Evolutionary conservation across 2,888 invertebrate genomes (phyloP).

Genomic region (Lottia scabra): DNA sequence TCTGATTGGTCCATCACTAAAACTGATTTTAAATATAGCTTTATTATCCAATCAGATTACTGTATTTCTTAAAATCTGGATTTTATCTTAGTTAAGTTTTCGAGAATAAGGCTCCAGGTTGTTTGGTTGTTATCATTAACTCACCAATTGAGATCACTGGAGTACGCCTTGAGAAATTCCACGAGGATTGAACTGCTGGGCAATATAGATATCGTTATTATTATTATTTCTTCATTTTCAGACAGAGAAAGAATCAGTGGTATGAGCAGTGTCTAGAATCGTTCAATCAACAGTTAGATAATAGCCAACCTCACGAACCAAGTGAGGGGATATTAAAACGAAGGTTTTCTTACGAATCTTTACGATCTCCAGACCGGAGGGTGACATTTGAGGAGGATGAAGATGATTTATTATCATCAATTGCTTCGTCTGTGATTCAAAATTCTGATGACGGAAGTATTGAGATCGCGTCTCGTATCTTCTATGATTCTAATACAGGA

Average conservation of each 20-base stretch:
- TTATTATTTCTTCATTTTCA: conserved; percentile 9
- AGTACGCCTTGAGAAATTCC: no score
- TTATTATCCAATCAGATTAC: no score
- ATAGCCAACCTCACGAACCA: conserved; percentile 11
- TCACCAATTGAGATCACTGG: no score
- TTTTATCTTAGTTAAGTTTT: no score
- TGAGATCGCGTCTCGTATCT: not conserved
- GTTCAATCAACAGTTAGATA: not conserved
- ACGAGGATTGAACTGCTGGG: no score
- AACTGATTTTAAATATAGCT: no score
- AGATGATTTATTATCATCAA: not conserved
- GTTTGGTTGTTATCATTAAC: no score
- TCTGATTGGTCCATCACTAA: no score
- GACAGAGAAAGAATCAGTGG: conserved; percentile 30
- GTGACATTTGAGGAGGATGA: conserved; percentile 32
- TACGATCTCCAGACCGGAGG: conserved; percentile 34
- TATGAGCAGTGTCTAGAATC: not conserved
- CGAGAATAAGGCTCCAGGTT: no score
- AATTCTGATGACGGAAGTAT: not conserved
- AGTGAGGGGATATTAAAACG: conserved; percentile 44
- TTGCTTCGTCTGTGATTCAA: not conserved
- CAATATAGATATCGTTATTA: no score
- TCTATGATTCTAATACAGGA: not conserved
- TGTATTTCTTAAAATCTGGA: no score
- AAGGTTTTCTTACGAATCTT: conserved; percentile 44